Percentiles rank a stretch among this genome's conserved stretches.
These are phyloP conservation scores for Omphaloscelis lunosa DNA, from an alignment of 2,888 invertebrate species.

Conservation along the genomic window DNA sequence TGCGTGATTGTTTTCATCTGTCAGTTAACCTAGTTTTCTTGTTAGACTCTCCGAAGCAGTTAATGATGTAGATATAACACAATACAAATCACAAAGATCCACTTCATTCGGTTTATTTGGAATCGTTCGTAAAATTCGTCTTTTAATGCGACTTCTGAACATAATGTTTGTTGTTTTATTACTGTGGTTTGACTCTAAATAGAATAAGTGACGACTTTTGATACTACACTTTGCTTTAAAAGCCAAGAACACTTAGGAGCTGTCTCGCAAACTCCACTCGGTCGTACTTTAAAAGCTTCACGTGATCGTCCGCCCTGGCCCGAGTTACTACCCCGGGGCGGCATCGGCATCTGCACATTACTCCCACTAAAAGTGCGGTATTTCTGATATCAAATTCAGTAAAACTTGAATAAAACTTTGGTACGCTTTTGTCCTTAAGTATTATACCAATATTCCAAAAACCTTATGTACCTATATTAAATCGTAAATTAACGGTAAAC, in stretches of 20 bases:
- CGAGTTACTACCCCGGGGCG: constrained; percentile 49
- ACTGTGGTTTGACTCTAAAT: constrained; percentile 31
- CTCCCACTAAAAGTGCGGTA: constrained; percentile 54
- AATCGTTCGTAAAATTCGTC: constrained; percentile 22
- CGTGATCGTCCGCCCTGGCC: constrained; percentile 36
- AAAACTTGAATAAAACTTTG: constrained; percentile 53
- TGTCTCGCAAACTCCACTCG: constrained; percentile 50
- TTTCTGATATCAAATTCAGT: constrained; percentile 62
- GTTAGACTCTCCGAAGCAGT: background rate
- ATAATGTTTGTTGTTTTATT: constrained; percentile 49
- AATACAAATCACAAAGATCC: background rate
- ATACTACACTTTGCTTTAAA: constrained; percentile 55
- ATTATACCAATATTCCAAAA: constrained; percentile 3
- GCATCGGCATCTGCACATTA: constrained; percentile 27
- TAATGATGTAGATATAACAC: background rate
- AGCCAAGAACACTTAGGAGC: constrained; percentile 53
- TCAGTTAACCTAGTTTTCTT: constrained; percentile 7
- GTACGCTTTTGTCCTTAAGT: constrained; percentile 17
- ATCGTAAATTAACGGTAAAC: constrained; percentile 31
- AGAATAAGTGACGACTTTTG: constrained; percentile 34
- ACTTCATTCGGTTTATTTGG: constrained; percentile 25
- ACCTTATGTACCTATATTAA: background rate
- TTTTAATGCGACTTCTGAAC: constrained; percentile 37
- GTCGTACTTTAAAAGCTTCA: constrained; percentile 61
- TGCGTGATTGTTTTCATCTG: constrained; percentile 9